Conservation (phyloP, 2,113 vertebrate genomes). For the Eulacestoma nigropectus region DNA sequence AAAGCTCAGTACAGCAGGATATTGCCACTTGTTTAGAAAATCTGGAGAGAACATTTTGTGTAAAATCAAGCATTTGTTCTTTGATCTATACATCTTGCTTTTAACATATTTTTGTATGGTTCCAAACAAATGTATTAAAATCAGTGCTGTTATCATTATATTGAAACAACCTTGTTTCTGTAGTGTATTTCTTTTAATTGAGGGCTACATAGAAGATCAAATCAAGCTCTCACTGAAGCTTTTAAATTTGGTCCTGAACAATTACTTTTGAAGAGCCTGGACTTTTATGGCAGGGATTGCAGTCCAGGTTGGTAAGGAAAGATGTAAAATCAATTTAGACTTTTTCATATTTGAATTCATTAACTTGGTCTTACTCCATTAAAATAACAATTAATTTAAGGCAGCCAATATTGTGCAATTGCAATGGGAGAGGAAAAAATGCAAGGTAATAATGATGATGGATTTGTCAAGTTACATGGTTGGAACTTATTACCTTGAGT, state of each 20-base stretch:
- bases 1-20: neutral
- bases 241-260: neutral
- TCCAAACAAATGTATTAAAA: neutral
- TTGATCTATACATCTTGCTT: neutral
- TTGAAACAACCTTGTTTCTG: neutral
- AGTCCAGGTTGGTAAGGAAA: slow-evolving; percentile 6
- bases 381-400: slow-evolving; percentile 53
- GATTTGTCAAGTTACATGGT: slow-evolving; percentile 21
- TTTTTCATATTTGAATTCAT: slow-evolving; percentile 26
- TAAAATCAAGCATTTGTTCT: neutral
- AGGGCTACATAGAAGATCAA: neutral
- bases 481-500: slow-evolving; percentile 38
- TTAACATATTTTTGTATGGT: neutral
- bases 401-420: neutral
- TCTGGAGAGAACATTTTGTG: neutral
- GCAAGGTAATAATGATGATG: slow-evolving; percentile 5
- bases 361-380: slow-evolving; percentile 29
- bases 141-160: neutral
- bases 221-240: neutral
- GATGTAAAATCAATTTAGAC: slow-evolving; percentile 28
- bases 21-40: neutral
- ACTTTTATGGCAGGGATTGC: neutral
- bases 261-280: slow-evolving; percentile 22
- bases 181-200: neutral
- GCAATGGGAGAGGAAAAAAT: neutral